Conservation (phyloP, 2,113 vertebrate species). For the Leptodactylus fuscus region DNA sequence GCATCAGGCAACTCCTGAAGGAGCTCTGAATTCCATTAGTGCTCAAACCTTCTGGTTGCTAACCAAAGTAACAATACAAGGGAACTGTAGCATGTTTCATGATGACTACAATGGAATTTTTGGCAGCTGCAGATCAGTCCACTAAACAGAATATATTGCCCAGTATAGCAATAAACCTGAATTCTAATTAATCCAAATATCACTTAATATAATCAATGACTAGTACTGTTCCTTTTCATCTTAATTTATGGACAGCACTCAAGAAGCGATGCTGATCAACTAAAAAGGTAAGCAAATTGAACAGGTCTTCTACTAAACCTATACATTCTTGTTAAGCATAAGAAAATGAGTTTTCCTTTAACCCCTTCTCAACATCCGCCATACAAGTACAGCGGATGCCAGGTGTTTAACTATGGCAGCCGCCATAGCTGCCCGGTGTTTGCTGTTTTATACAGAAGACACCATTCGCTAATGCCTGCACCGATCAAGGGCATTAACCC, state of each 20-base stretch:
- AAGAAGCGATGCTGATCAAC: not conserved
- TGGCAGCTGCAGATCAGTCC: not conserved
- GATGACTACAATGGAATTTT: not conserved
- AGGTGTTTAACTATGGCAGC: no score
- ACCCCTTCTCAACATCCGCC: no score
- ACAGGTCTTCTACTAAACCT: no score
- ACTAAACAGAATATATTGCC: not conserved
- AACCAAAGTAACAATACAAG: not conserved
- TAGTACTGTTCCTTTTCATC: not conserved
- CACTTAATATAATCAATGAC: not conserved
- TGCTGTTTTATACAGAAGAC: no score
- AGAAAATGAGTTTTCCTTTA: no score
- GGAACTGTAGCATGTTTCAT: not conserved
- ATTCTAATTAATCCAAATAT: not conserved
- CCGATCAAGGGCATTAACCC: no score
- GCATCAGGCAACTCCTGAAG: conserved; percentile 7
- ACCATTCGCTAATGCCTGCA: no score
- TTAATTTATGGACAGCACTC: not conserved
- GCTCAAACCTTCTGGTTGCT: conserved; percentile 12
- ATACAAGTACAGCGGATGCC: no score
- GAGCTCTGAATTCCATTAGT: conserved; percentile 14
- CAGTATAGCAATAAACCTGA: not conserved
- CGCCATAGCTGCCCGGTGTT: no score
- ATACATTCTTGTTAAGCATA: no score
- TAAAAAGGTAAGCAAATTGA: not conserved